Evolutionary conservation across 2,797 vertebrate genomes (phyloP), one percentile per base, ranked within the genome.

Genomic region (Peromyscus nudipes): DNA sequence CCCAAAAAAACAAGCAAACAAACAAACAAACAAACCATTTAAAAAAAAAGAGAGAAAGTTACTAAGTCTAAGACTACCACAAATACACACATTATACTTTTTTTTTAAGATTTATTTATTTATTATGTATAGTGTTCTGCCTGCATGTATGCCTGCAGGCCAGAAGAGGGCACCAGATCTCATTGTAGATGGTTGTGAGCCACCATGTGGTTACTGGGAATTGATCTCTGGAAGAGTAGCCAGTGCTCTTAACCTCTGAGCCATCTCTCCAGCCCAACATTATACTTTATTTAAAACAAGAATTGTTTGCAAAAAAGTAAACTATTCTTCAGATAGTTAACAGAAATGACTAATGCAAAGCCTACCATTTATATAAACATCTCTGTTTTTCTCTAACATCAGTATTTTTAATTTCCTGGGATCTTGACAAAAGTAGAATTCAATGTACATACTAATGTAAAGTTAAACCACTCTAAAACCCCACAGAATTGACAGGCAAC

Each of bases 241-340:
- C 46, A 49, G 46, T 11, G 46, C 46, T 49, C 46, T 49, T 49
- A 49, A 49, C 46, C 49, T 49, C 49, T 49, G 11, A 49, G 49
- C 49, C 49, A 49, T 49, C 49, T 49, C 49, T 49, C 49, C 49
- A 49, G 49, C 49, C 49, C 49, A 49, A 25, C 55, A 73, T 91
- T 60, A 86, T 4, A 92, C 60, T 83, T 37, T 57, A 64, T 31
- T 83, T 62, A 64, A 40, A 62, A 62, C 17, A 94, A 75, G 76
- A 95, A 89, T 31, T 85, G 80, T 6, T 73, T 67, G 86, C 8
- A 80, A 80, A 84, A 94, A 4, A 88, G 43, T 62, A 83, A 96
- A 89, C 81, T 57, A 9, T 43, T 49, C 91, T 94, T 95, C 80
- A 89, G 27, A 80, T n/a, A n/a, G 43, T 89, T 89, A 95, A 43